phyloP scores from a whole-genome alignment of 2,113 vertebrate species.

The Chelonoidis abingdonii region DNA sequence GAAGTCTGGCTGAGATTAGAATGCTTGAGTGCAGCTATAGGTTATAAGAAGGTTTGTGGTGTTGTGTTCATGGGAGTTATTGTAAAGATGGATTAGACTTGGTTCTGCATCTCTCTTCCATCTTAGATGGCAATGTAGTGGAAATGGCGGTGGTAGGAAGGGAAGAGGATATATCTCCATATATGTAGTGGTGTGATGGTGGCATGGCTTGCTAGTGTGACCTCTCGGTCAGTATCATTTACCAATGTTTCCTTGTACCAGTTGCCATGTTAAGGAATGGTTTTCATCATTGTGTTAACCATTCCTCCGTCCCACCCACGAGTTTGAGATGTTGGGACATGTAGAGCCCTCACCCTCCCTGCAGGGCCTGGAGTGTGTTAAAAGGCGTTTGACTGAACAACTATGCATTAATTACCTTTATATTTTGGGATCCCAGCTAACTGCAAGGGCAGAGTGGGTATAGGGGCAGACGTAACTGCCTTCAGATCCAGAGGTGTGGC shows the following conservation, averaged over 20 bases:
- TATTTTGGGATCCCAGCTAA: not conserved
- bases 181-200: fast-evolving
- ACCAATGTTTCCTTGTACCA: not conserved
- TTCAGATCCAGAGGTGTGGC: not conserved
- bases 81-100: not conserved
- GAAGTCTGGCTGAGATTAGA: not conserved
- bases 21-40: not conserved
- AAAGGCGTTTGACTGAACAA: not conserved
- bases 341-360: fast-evolving
- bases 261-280: not conserved
- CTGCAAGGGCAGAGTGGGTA: not conserved
- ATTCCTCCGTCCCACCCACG: not conserved
- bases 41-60: fast-evolving
- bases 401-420: not conserved
- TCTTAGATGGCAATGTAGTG: not conserved
- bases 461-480: not conserved
- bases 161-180: not conserved
- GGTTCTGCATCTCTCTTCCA: not conserved
- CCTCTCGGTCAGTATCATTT: not conserved
- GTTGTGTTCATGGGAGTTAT: not conserved
- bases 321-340: fast-evolving
- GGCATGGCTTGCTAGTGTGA: not conserved
- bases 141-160: too few species aligned
- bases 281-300: too few species aligned
- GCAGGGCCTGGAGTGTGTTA: fast-evolving